These are phyloP conservation scores for Fringilla coelebs DNA, from an alignment of 2,797 vertebrate species.

Conservation along the genomic window DNA sequence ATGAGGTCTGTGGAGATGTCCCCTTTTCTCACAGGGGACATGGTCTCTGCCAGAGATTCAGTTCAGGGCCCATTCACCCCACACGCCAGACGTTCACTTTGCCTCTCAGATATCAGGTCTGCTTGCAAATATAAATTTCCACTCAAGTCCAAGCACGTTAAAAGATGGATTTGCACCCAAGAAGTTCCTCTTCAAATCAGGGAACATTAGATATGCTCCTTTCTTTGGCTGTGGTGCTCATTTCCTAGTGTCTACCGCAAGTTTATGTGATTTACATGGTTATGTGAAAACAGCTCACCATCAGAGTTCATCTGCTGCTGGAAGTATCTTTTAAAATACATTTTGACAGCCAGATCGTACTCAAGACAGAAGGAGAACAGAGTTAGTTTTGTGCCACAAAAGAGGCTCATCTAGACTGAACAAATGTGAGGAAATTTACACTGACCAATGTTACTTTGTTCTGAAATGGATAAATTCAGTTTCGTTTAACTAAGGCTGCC, in stretches of 20 bases:
- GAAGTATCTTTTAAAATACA: not conserved
- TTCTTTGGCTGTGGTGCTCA: not conserved
- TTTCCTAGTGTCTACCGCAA: not conserved
- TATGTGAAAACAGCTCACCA: not conserved
- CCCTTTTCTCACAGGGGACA: not conserved
- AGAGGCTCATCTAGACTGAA: not conserved
- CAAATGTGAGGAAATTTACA: not conserved
- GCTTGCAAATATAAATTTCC: not conserved
- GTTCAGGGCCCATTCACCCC: not conserved
- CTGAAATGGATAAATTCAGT: not conserved
- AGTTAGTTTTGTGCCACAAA: not conserved
- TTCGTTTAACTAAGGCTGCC: not conserved
- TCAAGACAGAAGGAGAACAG: not conserved
- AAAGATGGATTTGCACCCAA: not conserved
- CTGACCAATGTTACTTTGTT: not conserved
- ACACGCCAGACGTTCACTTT: not conserved
- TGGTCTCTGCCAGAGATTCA: not conserved
- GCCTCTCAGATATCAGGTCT: not conserved
- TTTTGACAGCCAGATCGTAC: not conserved
- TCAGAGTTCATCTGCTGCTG: not conserved
- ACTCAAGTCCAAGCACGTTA: fast-evolving
- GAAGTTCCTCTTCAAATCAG: not conserved
- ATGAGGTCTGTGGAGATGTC: not conserved
- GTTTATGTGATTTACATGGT: not conserved
- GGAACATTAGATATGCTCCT: not conserved